These are phyloP conservation scores for Armadillidium nasatum DNA, from an alignment of 1,140 invertebrate species.

Conservation along the genomic window DNA sequence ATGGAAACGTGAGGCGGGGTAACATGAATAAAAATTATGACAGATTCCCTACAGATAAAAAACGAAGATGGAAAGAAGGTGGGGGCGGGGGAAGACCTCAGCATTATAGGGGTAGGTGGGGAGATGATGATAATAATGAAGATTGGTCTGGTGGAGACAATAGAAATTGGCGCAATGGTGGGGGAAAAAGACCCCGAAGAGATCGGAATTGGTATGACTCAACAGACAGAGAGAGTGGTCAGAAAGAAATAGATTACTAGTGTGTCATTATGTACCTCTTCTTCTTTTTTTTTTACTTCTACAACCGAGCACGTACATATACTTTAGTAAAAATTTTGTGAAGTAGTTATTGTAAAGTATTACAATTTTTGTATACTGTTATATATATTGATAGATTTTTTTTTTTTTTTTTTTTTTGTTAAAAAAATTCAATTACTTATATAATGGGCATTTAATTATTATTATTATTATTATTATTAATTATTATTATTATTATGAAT, in stretches of 20 bases:
- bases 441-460: neutral
- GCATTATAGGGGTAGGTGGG: neutral
- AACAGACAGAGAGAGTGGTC: neutral
- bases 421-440: too few relatives aligned
- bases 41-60: neutral
- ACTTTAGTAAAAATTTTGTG: too few relatives aligned
- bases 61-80: neutral
- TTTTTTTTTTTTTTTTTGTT: too few relatives aligned
- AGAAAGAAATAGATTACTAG: neutral
- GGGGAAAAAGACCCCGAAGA: neutral
- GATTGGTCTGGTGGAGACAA: neutral
- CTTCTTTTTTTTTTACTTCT: too few relatives aligned
- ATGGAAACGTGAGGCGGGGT: neutral
- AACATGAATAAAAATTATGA: neutral
- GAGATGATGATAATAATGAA: neutral
- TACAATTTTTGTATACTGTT: too few relatives aligned
- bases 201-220: neutral
- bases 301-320: too few relatives aligned
- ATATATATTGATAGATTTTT: too few relatives aligned
- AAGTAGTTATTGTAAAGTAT: too few relatives aligned
- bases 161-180: neutral
- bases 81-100: neutral
- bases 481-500: neutral
- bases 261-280: too few relatives aligned
- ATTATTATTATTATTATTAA: constrained; percentile 6